phyloP scores from a whole-genome alignment of 2,797 vertebrate genomes.

The Nasua narica region DNA sequence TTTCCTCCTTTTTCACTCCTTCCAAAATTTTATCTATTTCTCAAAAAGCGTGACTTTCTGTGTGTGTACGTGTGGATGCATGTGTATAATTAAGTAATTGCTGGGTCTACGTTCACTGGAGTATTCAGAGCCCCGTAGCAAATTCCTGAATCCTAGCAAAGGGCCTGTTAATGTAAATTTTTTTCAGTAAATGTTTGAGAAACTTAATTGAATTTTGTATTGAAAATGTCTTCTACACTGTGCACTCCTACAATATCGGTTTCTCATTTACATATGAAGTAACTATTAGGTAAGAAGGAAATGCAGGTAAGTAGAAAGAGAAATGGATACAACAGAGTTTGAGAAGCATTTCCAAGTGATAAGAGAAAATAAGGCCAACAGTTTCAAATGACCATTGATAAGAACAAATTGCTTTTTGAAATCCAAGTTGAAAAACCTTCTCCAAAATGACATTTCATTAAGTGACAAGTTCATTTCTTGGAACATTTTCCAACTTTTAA shows the following conservation, averaged over 20 bases:
- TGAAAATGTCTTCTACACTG: not conserved
- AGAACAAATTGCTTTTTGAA: not conserved
- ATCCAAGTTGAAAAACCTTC: not conserved
- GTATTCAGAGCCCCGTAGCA: not conserved
- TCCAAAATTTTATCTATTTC: not conserved
- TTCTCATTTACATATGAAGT: not conserved
- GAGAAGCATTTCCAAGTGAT: not conserved
- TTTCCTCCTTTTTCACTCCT: not conserved
- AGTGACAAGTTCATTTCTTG: not conserved
- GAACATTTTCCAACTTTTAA: not conserved
- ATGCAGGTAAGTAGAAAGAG: not conserved
- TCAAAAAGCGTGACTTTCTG: not conserved
- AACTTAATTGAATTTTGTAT: not conserved
- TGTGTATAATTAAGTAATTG: not conserved
- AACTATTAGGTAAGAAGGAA: not conserved
- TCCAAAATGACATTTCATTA: slow-evolving; percentile 11
- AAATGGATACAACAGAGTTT: not conserved
- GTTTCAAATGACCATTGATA: not conserved
- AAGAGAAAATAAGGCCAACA: not conserved
- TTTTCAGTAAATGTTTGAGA: not conserved
- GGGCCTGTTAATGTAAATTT: not conserved
- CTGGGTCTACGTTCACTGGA: not conserved
- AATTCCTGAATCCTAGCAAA: not conserved
- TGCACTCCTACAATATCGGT: not conserved
- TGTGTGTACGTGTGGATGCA: not conserved